Evolutionary conservation across 2,797 vertebrate species (phyloP).

Genomic region (Myotis planiceps): DNA sequence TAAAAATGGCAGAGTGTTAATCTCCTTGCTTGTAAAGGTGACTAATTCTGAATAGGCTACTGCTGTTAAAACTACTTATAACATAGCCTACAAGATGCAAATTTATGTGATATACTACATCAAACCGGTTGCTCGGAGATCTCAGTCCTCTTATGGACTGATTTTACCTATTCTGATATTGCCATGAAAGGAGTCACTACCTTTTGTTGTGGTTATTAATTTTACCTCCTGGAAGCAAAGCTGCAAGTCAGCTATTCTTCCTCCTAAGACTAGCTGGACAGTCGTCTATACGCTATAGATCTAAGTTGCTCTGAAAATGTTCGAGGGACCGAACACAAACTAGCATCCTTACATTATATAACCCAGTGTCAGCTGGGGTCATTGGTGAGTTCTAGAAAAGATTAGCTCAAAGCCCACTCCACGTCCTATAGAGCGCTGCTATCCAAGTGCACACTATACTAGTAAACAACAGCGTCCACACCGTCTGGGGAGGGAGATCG

Average conservation of each 20-base stretch:
- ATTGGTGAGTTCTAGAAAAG: neutral
- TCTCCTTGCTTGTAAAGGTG: conserved; percentile 9
- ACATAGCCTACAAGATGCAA: neutral
- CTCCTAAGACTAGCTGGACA: neutral
- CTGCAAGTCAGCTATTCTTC: conserved; percentile 41
- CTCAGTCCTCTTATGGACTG: conserved; percentile 24
- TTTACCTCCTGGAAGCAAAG: conserved; percentile 51
- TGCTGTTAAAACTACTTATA: conserved; percentile 45
- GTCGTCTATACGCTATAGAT: neutral
- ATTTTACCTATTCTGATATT: conserved; percentile 32
- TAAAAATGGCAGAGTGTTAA: conserved; percentile 34
- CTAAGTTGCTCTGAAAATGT: conserved; percentile 26
- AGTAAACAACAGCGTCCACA: neutral
- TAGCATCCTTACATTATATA: neutral
- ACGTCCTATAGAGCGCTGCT: neutral
- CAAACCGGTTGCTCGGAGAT: conserved; percentile 15
- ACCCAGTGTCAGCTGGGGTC: neutral
- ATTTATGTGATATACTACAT: neutral
- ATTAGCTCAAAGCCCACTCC: neutral
- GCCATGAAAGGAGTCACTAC: conserved; percentile 47
- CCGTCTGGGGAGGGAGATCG: neutral
- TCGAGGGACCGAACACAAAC: neutral
- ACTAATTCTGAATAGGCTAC: neutral
- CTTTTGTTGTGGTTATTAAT: conserved; percentile 55
- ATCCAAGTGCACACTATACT: neutral